phyloP scores from a whole-genome alignment of 2,113 vertebrate genomes.

The Larimichthys polyactis region DNA sequence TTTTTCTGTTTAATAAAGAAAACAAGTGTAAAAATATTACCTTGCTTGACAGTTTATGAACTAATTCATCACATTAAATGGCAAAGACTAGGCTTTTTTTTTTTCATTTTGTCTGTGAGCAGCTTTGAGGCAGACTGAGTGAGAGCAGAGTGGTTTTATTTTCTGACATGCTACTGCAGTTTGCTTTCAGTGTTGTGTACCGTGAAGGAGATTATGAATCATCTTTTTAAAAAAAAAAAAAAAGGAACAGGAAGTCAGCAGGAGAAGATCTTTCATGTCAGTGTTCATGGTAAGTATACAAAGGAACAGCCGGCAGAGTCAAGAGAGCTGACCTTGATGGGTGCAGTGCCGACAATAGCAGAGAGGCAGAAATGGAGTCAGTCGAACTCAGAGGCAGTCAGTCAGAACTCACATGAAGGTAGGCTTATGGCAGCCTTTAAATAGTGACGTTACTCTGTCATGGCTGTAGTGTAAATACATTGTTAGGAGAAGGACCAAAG shows the following conservation, averaged over 20 bases:
- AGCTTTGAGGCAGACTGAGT: too few relatives aligned
- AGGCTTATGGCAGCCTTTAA: slow-evolving; percentile 11
- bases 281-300: not conserved
- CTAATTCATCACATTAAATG: too few relatives aligned
- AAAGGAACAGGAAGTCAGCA: not conserved
- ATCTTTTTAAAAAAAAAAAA: not conserved
- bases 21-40: too few relatives aligned
- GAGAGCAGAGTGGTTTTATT: too few relatives aligned
- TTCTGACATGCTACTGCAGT: not conserved
- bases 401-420: slow-evolving; percentile 11
- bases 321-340: slow-evolving; percentile 27
- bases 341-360: not conserved
- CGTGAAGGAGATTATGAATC: not conserved
- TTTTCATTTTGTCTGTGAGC: too few relatives aligned
- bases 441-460: not conserved
- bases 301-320: slow-evolving; percentile 27
- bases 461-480: slow-evolving; percentile 4
- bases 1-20: too few relatives aligned
- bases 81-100: too few relatives aligned
- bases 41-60: too few relatives aligned
- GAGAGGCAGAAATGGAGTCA: slow-evolving; percentile 13
- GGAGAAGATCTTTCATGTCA: not conserved
- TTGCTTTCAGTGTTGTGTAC: not conserved
- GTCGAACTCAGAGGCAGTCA: not conserved
- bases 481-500: not conserved